phyloP scores from a whole-genome alignment of 2,888 invertebrate species.

The Lochmaea crataegi region DNA sequence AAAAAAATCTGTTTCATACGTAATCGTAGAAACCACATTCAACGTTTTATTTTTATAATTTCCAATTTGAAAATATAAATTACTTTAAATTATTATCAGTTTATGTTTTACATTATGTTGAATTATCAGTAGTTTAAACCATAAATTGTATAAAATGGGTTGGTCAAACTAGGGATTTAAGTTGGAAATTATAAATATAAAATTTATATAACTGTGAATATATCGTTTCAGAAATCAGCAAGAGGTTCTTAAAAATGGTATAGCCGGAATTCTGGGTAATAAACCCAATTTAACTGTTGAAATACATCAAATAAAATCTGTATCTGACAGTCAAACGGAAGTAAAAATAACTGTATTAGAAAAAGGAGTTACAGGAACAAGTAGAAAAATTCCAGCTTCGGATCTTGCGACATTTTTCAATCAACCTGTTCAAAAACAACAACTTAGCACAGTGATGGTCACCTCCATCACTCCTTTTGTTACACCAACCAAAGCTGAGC shows the following conservation, averaged over 20 bases:
- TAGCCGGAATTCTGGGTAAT: constrained; percentile 81
- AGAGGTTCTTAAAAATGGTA: constrained; percentile 74
- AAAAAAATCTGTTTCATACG: too few relatives aligned
- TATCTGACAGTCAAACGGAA: constrained; percentile 84
- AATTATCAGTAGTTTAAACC: too few relatives aligned
- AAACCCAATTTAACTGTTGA: constrained; percentile 85
- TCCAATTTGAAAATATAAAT: too few relatives aligned
- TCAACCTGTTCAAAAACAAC: constrained; percentile 76
- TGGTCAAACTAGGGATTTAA: too few relatives aligned
- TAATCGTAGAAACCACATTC: too few relatives aligned
- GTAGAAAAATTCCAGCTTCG: constrained; percentile 77
- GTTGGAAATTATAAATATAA: too few relatives aligned
- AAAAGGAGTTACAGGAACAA: constrained; percentile 73
- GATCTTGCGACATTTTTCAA: constrained; percentile 79
- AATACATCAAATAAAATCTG: constrained; percentile 81
- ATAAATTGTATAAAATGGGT: too few relatives aligned
- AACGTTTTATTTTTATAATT: too few relatives aligned
- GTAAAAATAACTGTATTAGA: constrained; percentile 79
- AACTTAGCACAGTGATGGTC: constrained; percentile 79
- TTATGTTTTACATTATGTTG: too few relatives aligned
- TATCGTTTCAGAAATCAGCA: constrained; percentile 72
- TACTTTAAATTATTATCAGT: too few relatives aligned
- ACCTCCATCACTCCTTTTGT: constrained; percentile 78
- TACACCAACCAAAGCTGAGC: constrained; percentile 80
- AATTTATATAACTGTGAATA: background rate